Base-by-base conservation (phyloP, 92 coral and sea anemone species). In the Virgularia gustaviana region DNA sequence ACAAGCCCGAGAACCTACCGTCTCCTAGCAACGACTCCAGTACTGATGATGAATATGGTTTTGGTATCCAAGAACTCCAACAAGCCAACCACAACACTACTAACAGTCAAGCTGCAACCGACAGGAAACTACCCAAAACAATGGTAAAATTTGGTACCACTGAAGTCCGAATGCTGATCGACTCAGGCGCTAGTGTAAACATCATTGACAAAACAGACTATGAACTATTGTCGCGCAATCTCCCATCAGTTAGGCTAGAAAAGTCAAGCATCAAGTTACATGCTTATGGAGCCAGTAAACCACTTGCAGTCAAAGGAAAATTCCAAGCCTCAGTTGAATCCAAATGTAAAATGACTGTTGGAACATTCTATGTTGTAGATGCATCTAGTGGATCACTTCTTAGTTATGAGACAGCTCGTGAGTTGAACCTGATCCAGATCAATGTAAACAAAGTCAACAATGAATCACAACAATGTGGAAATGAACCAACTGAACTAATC, bases 151-250 rank as follows among this genome's bases (percentile, higher is more conserved):
- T 52, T 22, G 30, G 58, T 22, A 11, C 58, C 30, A 52, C 58
- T 33, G 58, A 52, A 11, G 28, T 52, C 28, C 22, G 58, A 52
- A 52, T 52, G 58, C 58, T 52, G 10, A 52, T 52, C 31, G 58
- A 15, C 30, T 52, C 58, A 22, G 58, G 58, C 31, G 58, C 58
- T 2, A 52, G 58, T 52, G 58, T 52, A 52, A 52, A 52, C 58
- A 52, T 52, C 28, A 3, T 52, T 3, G 58, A 52, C 30, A 52
- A 52, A 52, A 52, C 58, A 52, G 31, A 28, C 30, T 52, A 52
- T 52, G 8, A 22, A 22, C 6, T 52, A 9, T 33, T 52, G 30
- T 52, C 58, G 5, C 58, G 58, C 58, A 52, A 52, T 9, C 3
- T 52, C 1, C 58, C 58, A 2, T 52, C 58, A 52, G 5, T 52